A percentile compares a stretch with the other conserved stretches of the same genome.
phyloP scores from a whole-genome alignment of 1,140 invertebrate species.

The Bursaphelenchus mucronatus region DNA sequence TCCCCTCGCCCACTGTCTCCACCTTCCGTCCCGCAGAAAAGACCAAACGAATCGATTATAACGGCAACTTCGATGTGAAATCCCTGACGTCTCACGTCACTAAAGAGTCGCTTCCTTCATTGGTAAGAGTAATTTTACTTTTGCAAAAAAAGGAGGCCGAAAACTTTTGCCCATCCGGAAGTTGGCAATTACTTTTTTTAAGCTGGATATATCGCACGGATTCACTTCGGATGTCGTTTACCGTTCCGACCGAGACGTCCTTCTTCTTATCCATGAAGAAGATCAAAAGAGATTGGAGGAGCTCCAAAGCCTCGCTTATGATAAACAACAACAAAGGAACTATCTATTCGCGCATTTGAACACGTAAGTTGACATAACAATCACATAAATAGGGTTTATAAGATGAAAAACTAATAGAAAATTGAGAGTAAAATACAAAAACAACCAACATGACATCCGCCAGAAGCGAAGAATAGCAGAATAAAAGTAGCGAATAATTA shows the following conservation, averaged over 20 bases:
- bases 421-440: no score
- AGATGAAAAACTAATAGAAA: no score
- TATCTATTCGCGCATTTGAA: conserved; percentile 24
- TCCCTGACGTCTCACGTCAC: conserved; percentile 35
- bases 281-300: conserved; percentile 14
- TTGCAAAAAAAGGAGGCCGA: not conserved
- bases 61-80: conserved; percentile 24
- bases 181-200: not conserved
- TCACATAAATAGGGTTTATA: no score
- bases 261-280: conserved; percentile 26
- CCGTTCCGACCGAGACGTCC: not conserved
- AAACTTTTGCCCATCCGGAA: no score
- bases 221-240: conserved; percentile 33
- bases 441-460: no score
- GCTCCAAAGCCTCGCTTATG: conserved; percentile 3
- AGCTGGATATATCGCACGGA: conserved; percentile 29
- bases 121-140: conserved; percentile 17
- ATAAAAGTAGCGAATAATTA: no score
- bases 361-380: not conserved
- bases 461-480: no score
- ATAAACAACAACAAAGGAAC: not conserved
- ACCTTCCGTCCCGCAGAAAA: conserved; percentile 24
- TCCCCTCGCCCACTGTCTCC: conserved; percentile 2
- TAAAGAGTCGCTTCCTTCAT: conserved; percentile 28
- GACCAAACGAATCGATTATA: conserved; percentile 20